Percentiles rank a stretch among this genome's conserved stretches.
These are phyloP conservation scores for Musca domestica DNA, from an alignment of 1,140 invertebrate species.

Conservation along the genomic window DNA sequence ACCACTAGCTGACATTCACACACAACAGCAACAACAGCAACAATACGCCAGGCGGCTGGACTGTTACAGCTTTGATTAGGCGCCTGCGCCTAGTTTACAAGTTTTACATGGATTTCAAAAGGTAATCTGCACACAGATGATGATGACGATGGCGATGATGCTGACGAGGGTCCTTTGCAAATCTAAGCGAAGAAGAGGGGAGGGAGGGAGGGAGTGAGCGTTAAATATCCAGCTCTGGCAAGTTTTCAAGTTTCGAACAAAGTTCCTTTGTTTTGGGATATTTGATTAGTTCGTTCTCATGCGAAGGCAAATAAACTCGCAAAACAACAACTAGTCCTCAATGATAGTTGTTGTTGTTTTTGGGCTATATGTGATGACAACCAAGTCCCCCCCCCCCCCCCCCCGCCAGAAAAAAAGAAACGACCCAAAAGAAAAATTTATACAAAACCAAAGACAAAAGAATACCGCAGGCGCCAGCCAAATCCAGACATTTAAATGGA, in stretches of 20 bases:
- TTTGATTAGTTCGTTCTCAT: conserved; percentile 54
- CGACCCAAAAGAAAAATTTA: conserved; percentile 26
- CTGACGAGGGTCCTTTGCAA: conserved; percentile 1
- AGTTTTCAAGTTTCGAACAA: conserved; percentile 17
- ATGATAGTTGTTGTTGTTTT: conserved; percentile 16
- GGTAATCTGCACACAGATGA: background rate
- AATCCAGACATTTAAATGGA: conserved; percentile 25
- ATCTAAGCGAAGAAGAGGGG: too few relatives aligned
- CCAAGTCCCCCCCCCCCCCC: background rate
- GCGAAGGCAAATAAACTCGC: conserved; percentile 26
- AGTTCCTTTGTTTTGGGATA: conserved; percentile 50
- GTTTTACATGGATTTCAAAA: too few relatives aligned
- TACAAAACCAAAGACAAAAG: conserved; percentile 40
- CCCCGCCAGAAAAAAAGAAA: conserved; percentile 8
- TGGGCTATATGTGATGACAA: conserved; percentile 6
- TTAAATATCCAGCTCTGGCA: too few relatives aligned
- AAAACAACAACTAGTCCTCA: conserved; percentile 26
- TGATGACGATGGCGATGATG: background rate
- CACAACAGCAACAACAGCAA: too few relatives aligned
- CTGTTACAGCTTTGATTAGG: too few relatives aligned
- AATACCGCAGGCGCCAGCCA: conserved; percentile 51
- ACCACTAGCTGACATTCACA: too few relatives aligned
- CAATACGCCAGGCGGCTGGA: too few relatives aligned
- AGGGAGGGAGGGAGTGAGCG: too few relatives aligned
- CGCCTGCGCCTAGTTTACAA: too few relatives aligned